Percentiles rank a stretch among this genome's conserved stretches.
These are phyloP conservation scores for Biston betularia DNA, from an alignment of 2,888 invertebrate genomes.

Conservation along the genomic window DNA sequence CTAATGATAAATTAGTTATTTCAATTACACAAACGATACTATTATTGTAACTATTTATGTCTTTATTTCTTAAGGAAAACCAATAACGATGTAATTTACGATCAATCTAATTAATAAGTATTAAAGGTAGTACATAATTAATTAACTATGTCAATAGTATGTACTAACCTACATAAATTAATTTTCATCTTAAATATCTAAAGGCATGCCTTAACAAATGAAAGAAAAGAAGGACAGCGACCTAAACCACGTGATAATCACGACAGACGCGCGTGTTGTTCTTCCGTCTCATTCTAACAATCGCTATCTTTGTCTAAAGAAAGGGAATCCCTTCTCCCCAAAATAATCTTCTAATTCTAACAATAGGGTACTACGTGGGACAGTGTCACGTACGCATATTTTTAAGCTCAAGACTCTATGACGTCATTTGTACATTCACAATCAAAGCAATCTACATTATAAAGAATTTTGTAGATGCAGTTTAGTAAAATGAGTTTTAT, in stretches of 20 bases:
- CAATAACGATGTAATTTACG: background rate
- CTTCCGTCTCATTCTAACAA: slow-evolving; percentile 47
- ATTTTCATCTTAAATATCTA: background rate
- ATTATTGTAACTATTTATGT: background rate
- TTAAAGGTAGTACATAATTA: too few species aligned
- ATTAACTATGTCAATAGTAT: background rate
- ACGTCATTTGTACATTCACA: background rate
- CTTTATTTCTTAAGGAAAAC: slow-evolving; percentile 2
- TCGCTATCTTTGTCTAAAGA: slow-evolving; percentile 38
- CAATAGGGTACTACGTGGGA: slow-evolving; percentile 33
- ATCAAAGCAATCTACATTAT: background rate
- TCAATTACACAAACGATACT: background rate
- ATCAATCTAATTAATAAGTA: background rate
- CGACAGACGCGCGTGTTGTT: slow-evolving; percentile 55
- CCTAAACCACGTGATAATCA: slow-evolving; percentile 32
- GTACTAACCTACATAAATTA: slow-evolving; percentile 2
- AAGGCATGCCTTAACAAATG: background rate
- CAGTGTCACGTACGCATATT: slow-evolving; percentile 33
- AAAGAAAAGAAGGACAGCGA: slow-evolving; percentile 33
- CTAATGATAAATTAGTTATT: background rate
- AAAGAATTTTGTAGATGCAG: background rate
- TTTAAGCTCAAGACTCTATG: slow-evolving; percentile 6
- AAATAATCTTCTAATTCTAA: slow-evolving; percentile 31
- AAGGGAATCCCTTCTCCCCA: slow-evolving; percentile 34
- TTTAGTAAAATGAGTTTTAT: too few species aligned